Conservation (phyloP, 2,888 invertebrate genomes). For the Brachyptera risi region DNA sequence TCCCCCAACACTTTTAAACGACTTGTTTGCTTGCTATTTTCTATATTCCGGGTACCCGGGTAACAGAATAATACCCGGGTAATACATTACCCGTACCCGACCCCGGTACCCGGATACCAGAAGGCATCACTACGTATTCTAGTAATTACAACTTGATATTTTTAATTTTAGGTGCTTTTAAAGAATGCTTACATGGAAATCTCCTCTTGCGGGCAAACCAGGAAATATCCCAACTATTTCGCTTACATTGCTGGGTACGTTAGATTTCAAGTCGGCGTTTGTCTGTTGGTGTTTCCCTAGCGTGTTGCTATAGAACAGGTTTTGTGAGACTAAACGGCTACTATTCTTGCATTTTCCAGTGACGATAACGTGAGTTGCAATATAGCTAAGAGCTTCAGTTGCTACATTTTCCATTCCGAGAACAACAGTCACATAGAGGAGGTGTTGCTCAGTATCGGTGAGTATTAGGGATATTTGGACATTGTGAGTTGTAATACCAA, state of each 20-base stretch:
- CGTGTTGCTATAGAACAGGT: too few relatives aligned
- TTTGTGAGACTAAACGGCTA: too few relatives aligned
- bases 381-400: slow-evolving; percentile 47
- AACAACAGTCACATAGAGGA: slow-evolving; percentile 45
- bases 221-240: slow-evolving; percentile 46
- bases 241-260: slow-evolving; percentile 60
- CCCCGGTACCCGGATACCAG: too few relatives aligned
- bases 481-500: too few relatives aligned
- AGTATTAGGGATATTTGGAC: slow-evolving; percentile 30
- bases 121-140: too few relatives aligned
- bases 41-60: too few relatives aligned
- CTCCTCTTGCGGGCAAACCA: slow-evolving; percentile 58
- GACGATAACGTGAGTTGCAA: slow-evolving; percentile 46
- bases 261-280: neutral
- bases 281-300: slow-evolving; percentile 11
- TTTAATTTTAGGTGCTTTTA: slow-evolving; percentile 43
- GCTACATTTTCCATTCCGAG: slow-evolving; percentile 47
- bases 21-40: too few relatives aligned
- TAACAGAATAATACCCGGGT: too few relatives aligned
- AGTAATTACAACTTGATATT: too few relatives aligned
- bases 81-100: too few relatives aligned
- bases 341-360: slow-evolving; percentile 41
- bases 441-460: slow-evolving; percentile 50
- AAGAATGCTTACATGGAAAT: slow-evolving; percentile 61
- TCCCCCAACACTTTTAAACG: too few relatives aligned